A percentile compares a stretch with the other conserved stretches of the same genome.
Evolutionary conservation across 2,797 vertebrate genomes (phyloP).

Genomic region (Dallia pectoralis): DNA sequence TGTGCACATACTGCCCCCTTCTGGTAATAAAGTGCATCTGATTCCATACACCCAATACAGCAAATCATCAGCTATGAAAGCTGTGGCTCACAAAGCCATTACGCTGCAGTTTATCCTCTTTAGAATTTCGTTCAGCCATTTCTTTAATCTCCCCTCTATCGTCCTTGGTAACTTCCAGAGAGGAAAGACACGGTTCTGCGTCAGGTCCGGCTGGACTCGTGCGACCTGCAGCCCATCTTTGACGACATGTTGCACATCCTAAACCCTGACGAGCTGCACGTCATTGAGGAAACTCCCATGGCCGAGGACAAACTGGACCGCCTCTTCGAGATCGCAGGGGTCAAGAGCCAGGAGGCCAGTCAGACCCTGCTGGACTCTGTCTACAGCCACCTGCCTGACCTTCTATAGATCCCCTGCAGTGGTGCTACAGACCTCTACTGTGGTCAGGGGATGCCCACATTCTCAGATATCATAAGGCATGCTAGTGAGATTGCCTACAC

Average conservation of each 20-base stretch:
- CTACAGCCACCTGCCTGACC: constrained; percentile 94
- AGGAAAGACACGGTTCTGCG: constrained; percentile 98
- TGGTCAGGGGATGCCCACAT: background rate
- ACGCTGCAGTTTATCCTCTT: background rate
- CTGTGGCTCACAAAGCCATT: background rate
- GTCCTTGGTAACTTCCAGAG: constrained; percentile 70
- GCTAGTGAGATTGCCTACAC: background rate
- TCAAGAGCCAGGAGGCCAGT: constrained; percentile 97
- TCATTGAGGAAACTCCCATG: constrained; percentile 88
- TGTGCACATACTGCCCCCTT: constrained; percentile 22
- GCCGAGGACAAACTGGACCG: constrained; percentile 93
- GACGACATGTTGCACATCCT: constrained; percentile 98
- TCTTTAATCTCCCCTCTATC: background rate
- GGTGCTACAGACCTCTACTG: background rate
- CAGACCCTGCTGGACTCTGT: constrained; percentile 96
- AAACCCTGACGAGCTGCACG: constrained; percentile 89
- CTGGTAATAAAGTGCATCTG: constrained; percentile 30
- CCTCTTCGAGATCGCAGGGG: constrained; percentile 93
- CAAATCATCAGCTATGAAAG: background rate
- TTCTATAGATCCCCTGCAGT: constrained; percentile 74
- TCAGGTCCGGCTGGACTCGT: constrained; percentile 94
- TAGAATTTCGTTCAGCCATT: background rate
- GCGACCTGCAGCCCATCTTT: constrained; percentile 96
- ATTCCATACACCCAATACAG: background rate
- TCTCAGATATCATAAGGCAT: background rate